Evolutionary conservation across 1,140 invertebrate species (phyloP), one percentile per base, ranked within the genome.

Genomic region (Drosophila varians): DNA sequence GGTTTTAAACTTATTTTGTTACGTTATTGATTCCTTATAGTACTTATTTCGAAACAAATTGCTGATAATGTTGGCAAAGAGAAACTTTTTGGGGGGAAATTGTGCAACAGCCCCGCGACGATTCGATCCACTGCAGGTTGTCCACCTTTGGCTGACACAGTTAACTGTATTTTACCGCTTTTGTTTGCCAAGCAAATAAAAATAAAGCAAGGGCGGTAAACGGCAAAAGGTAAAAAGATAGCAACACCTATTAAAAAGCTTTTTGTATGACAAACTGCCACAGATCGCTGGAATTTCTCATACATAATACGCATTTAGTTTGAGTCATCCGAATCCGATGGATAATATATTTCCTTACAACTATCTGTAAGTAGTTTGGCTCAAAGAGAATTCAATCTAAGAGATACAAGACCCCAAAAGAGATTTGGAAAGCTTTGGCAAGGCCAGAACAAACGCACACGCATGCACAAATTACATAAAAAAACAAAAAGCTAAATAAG

Each of bases 81-180:
- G 12, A 47, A 47, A 66, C 11, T 49, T 57, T 58, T 49, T 58
- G 26, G 40, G 48, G 14, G 43, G 14, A 40, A 31, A 51, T 64
- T 66, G 62, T 51, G 57, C 25, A 66, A 66, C 61, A 31, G 57
- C 57, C 43, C 38, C 36, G 26, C 25, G 23, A 60, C n/a, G n/a
- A n/a, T 8, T 54, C 57, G 54, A 45, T 26, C 16, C 6, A 25
- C 18, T 60, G 56, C 61, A 66, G 62, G 62, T 66, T 66, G 62
- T 66, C 45, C 45, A 66, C 62, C 62, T 66, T 64, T 66, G 47
- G 34, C 62, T 66, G 62, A 64, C 62, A 66, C 62, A 66, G 38
- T 66, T 66, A 42, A 43, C 46, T 28, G 14, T 40, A 36, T 47
- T 43, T 62, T 60, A 14, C 25, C 9, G 62, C 26, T 25, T 51